phyloP scores from a whole-genome alignment of 2,888 invertebrate species.

The Cheilosia grossa region DNA sequence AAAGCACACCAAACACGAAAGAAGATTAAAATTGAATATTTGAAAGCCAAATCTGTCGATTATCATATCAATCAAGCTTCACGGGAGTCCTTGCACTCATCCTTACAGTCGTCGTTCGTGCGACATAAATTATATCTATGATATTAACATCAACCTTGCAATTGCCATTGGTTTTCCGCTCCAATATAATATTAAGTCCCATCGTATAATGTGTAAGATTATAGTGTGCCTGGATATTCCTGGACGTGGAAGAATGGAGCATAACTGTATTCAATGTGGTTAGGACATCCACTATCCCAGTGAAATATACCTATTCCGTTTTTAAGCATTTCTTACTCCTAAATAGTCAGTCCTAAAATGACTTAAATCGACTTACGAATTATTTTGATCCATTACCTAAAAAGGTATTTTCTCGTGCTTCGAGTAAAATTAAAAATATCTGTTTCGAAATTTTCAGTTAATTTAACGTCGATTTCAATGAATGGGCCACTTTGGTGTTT shows the following conservation, averaged over 20 bases:
- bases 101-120: not conserved
- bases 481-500: too few relatives aligned
- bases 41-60: constrained; percentile 39
- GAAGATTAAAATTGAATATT: constrained; percentile 55
- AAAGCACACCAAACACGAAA: constrained; percentile 8
- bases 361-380: too few relatives aligned
- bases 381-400: too few relatives aligned
- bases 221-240: not conserved
- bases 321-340: not conserved
- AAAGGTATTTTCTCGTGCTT: too few relatives aligned
- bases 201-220: not conserved
- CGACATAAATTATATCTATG: constrained; percentile 19
- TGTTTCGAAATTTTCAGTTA: too few relatives aligned
- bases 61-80: constrained; percentile 47
- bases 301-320: not conserved
- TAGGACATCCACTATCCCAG: too few relatives aligned
- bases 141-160: constrained; percentile 33
- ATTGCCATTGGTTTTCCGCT: constrained; percentile 3
- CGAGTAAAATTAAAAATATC: too few relatives aligned
- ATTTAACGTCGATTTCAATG: too few relatives aligned
- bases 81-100: constrained; percentile 9
- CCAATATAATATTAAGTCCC: constrained; percentile 4
- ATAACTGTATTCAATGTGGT: too few relatives aligned
- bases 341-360: too few relatives aligned
- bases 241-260: not conserved